These are phyloP conservation scores for Mesocentrotus franciscanus DNA, from an alignment of 53 echinoderm and acorn worm species.

Conservation along the genomic window DNA sequence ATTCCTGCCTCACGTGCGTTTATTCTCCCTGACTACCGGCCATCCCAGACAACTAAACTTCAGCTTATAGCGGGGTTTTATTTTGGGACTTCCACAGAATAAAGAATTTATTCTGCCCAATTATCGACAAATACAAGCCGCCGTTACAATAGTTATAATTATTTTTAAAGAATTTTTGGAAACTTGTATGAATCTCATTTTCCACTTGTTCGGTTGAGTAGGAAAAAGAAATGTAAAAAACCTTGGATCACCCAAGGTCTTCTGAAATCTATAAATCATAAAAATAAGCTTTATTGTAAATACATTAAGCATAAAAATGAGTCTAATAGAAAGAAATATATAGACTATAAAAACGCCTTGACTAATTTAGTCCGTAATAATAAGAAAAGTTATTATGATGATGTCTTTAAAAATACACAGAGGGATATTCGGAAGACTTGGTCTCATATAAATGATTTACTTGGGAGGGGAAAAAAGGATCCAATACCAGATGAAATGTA, in stretches of 20 bases:
- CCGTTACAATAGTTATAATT: neutral
- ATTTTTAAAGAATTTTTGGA: neutral
- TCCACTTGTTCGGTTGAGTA: neutral
- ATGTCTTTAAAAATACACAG: neutral
- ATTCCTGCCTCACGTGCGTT: no score
- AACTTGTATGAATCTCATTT: neutral
- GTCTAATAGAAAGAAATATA: neutral
- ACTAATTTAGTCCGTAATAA: conserved; percentile 2
- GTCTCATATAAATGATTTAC: conserved; percentile 27
- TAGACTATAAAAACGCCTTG: neutral
- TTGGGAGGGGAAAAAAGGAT: neutral
- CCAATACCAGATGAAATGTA: neutral
- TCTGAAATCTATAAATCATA: neutral
- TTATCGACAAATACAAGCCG: no score
- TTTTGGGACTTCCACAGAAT: no score
- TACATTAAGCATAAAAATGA: neutral
- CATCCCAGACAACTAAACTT: no score
- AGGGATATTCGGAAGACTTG: neutral
- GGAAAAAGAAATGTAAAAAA: neutral
- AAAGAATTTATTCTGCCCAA: no score
- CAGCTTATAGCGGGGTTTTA: no score
- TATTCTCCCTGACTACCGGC: no score
- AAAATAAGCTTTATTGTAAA: neutral
- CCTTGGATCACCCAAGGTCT: conserved; percentile 10
- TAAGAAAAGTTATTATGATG: neutral